Percentiles rank a stretch among this genome's conserved stretches.
Evolutionary conservation across 2,797 vertebrate genomes (phyloP).

Genomic region (Crenuchus spilurus): DNA sequence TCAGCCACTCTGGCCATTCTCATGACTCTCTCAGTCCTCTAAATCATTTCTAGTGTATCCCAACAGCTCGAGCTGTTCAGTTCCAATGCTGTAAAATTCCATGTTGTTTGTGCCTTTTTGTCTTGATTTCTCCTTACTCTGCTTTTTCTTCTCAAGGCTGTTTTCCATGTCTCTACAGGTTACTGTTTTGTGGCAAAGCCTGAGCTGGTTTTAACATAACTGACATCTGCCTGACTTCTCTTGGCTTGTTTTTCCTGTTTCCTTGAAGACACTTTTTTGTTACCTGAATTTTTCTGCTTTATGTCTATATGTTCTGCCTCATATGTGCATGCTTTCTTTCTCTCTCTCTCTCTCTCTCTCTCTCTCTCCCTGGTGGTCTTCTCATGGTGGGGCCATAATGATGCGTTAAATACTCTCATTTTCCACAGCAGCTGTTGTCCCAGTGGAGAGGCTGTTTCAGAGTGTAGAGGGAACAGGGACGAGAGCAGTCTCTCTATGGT

Average conservation of each 20-base stretch:
- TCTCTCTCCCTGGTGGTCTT: constrained; percentile 38
- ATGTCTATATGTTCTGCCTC: background rate
- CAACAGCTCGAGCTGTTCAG: too few relatives aligned
- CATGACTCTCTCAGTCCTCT: constrained; percentile 23
- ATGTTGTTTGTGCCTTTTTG: too few relatives aligned
- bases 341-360: background rate
- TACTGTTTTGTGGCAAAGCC: too few relatives aligned
- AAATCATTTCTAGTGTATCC: constrained; percentile 40
- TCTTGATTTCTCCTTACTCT: too few relatives aligned
- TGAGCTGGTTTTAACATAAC: too few relatives aligned
- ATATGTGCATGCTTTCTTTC: background rate
- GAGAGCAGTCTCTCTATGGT: constrained; percentile 22
- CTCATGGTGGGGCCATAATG: constrained; percentile 54
- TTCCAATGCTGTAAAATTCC: too few relatives aligned
- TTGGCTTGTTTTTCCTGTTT: too few relatives aligned
- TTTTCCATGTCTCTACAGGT: too few relatives aligned
- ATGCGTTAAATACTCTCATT: constrained; percentile 65
- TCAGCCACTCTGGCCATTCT: too few relatives aligned
- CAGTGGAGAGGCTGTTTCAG: constrained; percentile 39
- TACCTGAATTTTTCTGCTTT: constrained; percentile 16
- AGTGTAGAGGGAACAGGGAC: constrained; percentile 24
- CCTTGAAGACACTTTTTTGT: constrained; percentile 5
- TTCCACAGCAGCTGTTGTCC: constrained; percentile 53
- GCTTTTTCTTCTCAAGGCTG: too few relatives aligned
- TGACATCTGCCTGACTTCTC: too few relatives aligned